Evolutionary conservation across 2,113 vertebrate genomes (phyloP).

Genomic region (Heloderma charlesbogerti): DNA sequence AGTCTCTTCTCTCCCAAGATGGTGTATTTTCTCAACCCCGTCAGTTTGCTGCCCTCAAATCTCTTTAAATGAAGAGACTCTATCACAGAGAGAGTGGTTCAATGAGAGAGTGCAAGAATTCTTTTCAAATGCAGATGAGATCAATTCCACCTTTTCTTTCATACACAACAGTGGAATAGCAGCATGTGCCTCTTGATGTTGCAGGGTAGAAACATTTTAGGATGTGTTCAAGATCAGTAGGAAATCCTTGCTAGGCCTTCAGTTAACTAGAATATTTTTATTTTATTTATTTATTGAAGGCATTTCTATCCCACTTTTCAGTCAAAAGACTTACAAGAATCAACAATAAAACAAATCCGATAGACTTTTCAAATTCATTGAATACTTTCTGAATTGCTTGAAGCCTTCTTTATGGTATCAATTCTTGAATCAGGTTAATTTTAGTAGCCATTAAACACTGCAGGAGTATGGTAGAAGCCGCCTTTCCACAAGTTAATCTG

Average conservation of each 20-base stretch:
- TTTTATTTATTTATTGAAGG: no score
- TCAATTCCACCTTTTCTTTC: constrained; percentile 27
- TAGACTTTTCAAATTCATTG: neutral
- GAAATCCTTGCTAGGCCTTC: neutral
- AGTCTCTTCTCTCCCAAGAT: constrained; percentile 50
- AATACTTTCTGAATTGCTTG: neutral
- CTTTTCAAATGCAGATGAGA: neutral
- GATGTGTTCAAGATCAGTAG: neutral
- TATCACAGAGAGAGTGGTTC: constrained; percentile 1
- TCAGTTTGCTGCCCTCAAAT: constrained; percentile 33
- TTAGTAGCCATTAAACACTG: neutral
- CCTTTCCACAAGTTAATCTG: neutral
- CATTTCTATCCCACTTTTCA: no score
- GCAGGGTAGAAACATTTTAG: neutral
- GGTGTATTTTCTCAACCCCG: constrained; percentile 38
- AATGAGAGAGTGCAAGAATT: neutral
- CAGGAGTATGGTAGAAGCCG: neutral
- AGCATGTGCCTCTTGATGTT: neutral
- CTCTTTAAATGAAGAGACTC: constrained; percentile 47
- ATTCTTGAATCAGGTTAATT: neutral
- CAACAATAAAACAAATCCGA: neutral
- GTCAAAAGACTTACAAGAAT: no score
- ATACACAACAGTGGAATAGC: neutral
- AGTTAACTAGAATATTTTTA: neutral
- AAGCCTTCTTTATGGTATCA: neutral